These are phyloP conservation scores for Podarcis muralis DNA, from an alignment of 2,113 vertebrate species.

Conservation along the genomic window DNA sequence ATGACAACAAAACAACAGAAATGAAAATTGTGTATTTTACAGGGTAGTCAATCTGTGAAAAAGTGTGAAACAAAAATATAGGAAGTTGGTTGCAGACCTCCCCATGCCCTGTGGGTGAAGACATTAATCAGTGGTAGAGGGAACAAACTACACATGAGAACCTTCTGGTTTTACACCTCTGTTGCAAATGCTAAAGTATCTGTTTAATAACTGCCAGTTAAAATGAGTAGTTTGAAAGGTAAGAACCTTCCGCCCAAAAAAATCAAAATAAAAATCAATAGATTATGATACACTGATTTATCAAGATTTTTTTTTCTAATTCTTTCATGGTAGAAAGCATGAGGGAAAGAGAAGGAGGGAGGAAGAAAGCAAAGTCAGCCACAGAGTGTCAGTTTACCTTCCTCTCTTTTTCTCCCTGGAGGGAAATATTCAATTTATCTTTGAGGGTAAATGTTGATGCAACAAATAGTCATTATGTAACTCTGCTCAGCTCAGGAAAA, in stretches of 20 bases:
- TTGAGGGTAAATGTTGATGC: background rate
- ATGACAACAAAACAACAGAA: background rate
- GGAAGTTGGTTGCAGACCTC: too few species aligned
- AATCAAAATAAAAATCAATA: background rate
- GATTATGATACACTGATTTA: conserved; percentile 1
- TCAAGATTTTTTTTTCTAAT: background rate
- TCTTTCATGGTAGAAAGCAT: background rate
- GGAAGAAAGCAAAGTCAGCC: background rate
- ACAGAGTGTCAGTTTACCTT: background rate
- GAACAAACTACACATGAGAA: too few species aligned
- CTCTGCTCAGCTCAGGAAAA: background rate
- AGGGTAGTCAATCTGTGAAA: background rate
- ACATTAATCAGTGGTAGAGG: too few species aligned
- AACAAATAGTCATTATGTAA: conserved; percentile 16
- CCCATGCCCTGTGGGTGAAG: too few species aligned
- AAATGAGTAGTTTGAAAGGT: rapidly evolving
- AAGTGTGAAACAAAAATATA: too few species aligned
- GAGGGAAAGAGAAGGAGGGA: too few species aligned
- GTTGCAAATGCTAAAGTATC: background rate
- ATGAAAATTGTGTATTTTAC: background rate
- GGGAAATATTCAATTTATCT: conserved; percentile 6
- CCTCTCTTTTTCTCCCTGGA: background rate
- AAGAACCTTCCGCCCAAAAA: background rate
- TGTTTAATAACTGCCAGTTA: background rate
- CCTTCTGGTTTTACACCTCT: background rate